Conservation (phyloP, 2,113 vertebrate genomes). For the Actinemys pallida region DNA sequence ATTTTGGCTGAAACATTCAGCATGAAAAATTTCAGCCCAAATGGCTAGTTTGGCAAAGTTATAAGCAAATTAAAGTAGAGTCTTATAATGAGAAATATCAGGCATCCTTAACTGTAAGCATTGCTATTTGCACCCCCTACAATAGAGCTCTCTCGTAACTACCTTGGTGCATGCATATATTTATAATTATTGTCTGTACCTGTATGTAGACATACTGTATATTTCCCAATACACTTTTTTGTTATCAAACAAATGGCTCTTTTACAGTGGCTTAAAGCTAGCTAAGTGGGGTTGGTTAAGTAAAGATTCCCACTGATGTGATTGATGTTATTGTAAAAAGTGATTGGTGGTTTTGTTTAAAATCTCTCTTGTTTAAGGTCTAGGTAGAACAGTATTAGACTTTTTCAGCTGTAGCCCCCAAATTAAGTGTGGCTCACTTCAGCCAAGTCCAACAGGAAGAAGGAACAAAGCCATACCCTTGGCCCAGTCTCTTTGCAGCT, state of each 20-base stretch:
- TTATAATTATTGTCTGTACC: background rate
- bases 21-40: background rate
- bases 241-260: constrained; percentile 34
- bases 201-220: background rate
- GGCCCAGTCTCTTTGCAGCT: background rate
- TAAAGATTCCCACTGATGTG: background rate
- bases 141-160: background rate
- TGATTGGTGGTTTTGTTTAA: background rate
- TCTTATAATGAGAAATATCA: background rate
- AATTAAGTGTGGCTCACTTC: background rate
- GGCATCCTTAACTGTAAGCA: background rate
- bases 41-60: background rate
- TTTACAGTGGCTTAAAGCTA: constrained; percentile 34
- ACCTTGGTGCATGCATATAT: background rate
- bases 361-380: background rate
- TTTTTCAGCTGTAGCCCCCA: background rate
- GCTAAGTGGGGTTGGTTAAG: background rate
- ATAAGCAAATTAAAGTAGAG: background rate
- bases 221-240: background rate
- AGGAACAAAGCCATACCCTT: background rate
- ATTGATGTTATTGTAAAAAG: background rate
- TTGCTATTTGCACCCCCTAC: background rate
- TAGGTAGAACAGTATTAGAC: background rate
- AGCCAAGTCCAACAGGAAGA: constrained; percentile 20
- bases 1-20: background rate